Percentiles rank a stretch among this genome's conserved stretches.
Conservation (phyloP, 2,113 vertebrate species). For the Sporophila hypoxantha region DNA sequence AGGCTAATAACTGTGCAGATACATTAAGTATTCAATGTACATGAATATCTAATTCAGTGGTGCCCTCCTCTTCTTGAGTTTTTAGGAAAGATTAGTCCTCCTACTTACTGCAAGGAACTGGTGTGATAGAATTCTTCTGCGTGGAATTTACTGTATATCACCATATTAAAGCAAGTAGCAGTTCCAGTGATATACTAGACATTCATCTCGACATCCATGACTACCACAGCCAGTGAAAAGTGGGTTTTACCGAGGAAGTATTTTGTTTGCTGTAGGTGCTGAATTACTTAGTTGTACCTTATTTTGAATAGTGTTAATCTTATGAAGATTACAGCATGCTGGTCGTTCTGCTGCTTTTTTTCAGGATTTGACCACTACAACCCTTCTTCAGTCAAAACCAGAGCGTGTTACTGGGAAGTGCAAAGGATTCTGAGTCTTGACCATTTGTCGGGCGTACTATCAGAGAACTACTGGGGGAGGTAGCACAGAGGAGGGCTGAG, state of each 20-base stretch:
- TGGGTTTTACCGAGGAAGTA: neutral
- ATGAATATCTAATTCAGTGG: neutral
- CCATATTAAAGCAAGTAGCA: neutral
- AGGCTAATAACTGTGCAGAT: neutral
- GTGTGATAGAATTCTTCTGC: neutral
- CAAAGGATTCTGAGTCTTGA: neutral
- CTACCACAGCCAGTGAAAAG: neutral
- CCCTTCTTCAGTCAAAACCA: neutral
- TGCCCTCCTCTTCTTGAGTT: neutral
- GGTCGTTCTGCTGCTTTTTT: neutral
- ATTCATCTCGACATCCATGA: neutral
- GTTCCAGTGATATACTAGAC: neutral
- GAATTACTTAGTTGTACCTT: neutral
- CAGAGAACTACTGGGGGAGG: neutral
- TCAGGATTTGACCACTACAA: neutral
- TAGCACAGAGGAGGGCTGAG: neutral
- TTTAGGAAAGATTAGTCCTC: neutral
- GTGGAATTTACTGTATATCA: neutral
- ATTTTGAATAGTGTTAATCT: neutral
- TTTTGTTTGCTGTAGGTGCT: neutral
- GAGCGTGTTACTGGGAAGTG: neutral
- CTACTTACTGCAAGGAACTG: neutral
- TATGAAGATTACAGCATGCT: neutral
- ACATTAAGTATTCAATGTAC: neutral
- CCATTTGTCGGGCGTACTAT: neutral